phyloP scores from a whole-genome alignment of 1,140 invertebrate species.

The Ditylenchus dipsaci region DNA sequence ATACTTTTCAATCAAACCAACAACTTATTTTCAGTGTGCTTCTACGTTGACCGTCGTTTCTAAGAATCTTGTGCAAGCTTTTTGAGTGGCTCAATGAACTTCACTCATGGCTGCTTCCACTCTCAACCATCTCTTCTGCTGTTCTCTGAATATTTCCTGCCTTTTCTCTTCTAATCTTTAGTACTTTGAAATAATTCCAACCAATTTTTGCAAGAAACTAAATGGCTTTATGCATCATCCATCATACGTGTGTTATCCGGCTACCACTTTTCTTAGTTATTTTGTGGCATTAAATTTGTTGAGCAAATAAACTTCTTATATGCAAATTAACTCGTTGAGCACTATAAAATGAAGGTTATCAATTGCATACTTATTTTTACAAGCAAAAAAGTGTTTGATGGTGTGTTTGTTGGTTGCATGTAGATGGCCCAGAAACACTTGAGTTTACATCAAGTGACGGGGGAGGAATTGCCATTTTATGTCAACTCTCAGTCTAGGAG shows the following conservation, averaged over 20 bases:
- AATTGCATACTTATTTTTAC: neutral
- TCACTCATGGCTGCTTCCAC: too few relatives aligned
- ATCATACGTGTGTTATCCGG: neutral
- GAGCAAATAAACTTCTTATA: neutral
- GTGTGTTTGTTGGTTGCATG: neutral
- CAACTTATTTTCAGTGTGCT: too few relatives aligned
- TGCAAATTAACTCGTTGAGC: neutral
- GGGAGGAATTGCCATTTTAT: slow-evolving; percentile 20
- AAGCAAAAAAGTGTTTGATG: neutral
- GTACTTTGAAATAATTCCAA: neutral
- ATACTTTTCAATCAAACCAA: too few relatives aligned
- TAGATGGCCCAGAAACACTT: too few relatives aligned
- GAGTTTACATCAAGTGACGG: neutral
- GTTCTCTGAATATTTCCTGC: too few relatives aligned
- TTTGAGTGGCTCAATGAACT: too few relatives aligned
- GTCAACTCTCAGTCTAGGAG: slow-evolving; percentile 1
- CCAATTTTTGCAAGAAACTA: neutral
- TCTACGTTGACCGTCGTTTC: too few relatives aligned
- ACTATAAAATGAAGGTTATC: neutral
- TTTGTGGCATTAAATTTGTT: neutral
- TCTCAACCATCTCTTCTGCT: too few relatives aligned
- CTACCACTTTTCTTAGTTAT: neutral
- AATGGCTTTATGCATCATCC: neutral
- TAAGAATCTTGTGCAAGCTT: too few relatives aligned
- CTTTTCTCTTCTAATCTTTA: too few relatives aligned